phyloP scores from a whole-genome alignment of 2,113 vertebrate genomes.

The Myrmophylax atrothorax region DNA sequence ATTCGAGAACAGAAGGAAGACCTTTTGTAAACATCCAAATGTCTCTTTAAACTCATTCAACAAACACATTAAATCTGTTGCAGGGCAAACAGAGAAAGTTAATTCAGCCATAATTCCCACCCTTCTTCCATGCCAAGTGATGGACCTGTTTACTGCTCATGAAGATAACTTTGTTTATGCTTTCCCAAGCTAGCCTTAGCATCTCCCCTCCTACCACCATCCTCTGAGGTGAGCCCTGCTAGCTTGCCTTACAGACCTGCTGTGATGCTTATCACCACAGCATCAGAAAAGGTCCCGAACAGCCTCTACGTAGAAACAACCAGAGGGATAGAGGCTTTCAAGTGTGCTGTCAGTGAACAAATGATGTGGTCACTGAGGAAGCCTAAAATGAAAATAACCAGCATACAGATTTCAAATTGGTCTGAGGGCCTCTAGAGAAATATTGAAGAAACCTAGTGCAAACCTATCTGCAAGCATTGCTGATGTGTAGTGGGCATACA shows the following conservation, averaged over 20 bases:
- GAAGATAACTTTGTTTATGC: not conserved
- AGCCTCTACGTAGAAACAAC: not conserved
- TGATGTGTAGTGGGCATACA: not conserved
- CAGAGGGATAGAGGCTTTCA: not conserved
- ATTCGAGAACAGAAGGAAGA: slow-evolving; percentile 2
- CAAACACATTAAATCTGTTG: not conserved
- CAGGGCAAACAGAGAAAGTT: not conserved
- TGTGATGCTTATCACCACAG: not conserved
- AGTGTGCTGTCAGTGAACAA: not conserved
- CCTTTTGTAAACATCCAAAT: not conserved
- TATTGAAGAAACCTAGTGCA: not conserved
- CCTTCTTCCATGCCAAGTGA: not conserved
- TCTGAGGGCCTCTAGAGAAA: not conserved
- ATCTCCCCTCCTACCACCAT: not conserved
- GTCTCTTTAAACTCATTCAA: not conserved
- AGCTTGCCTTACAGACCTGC: not conserved
- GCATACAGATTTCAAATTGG: not conserved
- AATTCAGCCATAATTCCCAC: not conserved
- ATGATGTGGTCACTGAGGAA: not conserved
- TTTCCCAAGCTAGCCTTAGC: not conserved
- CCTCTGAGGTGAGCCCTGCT: not conserved
- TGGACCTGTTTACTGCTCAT: not conserved
- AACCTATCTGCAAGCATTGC: not conserved
- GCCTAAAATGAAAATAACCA: not conserved
- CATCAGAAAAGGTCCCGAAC: not conserved